Evolutionary conservation across 1,140 invertebrate species (phyloP).

Genomic region (Drosophila littoralis): DNA sequence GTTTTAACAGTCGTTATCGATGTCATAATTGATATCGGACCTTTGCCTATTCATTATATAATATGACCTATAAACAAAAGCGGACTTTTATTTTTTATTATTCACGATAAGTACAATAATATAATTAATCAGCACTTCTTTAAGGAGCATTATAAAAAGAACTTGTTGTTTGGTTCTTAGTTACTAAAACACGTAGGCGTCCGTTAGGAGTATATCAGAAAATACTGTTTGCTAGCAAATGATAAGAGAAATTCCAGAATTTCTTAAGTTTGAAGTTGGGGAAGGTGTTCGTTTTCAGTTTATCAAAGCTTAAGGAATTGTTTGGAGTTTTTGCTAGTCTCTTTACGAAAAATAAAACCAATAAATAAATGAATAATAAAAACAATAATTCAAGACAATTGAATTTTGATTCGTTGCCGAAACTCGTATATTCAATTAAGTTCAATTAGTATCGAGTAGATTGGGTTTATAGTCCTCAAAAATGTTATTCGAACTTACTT

Average conservation of each 20-base stretch:
- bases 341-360: neutral
- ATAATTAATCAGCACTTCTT: constrained; percentile 31
- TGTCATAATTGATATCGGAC: constrained; percentile 10
- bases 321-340: neutral
- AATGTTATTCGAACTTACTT: constrained; percentile 63
- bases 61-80: too few species aligned
- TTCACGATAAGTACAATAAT: neutral
- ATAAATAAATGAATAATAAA: constrained; percentile 11
- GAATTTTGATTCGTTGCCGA: constrained; percentile 50
- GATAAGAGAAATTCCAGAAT: constrained; percentile 61
- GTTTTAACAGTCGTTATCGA: neutral
- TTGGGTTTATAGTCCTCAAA: constrained; percentile 30
- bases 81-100: too few species aligned
- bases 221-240: constrained; percentile 43
- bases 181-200: constrained; percentile 50
- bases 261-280: constrained; percentile 1
- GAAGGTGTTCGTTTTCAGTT: constrained; percentile 11
- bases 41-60: neutral
- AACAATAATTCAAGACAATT: constrained; percentile 1
- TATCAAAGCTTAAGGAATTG: neutral
- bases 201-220: constrained; percentile 47
- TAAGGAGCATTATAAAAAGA: constrained; percentile 17
- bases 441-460: constrained; percentile 57
- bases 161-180: constrained; percentile 26
- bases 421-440: constrained; percentile 41